Evolutionary conservation across 2,888 invertebrate species (phyloP).

Genomic region (Schrankia costaestrigalis): DNA sequence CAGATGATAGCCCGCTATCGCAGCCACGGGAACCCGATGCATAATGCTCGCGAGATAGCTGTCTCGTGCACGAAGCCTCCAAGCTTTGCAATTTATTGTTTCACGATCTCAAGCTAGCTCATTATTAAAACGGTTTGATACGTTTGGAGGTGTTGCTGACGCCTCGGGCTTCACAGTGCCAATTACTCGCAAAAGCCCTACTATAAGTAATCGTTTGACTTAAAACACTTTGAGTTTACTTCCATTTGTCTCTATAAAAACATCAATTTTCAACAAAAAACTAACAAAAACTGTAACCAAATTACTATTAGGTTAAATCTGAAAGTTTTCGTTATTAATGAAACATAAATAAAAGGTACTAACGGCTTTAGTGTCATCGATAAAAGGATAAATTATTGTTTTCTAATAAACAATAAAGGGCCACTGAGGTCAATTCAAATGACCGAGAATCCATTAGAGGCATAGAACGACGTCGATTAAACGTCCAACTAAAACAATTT

Average conservation of each 20-base stretch:
- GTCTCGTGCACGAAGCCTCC: slow-evolving; percentile 79
- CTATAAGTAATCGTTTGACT: slow-evolving; percentile 62
- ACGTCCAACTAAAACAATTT: slow-evolving; percentile 77
- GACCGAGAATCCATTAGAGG: slow-evolving; percentile 68
- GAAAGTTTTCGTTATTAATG: slow-evolving; percentile 16
- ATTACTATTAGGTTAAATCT: too few species aligned
- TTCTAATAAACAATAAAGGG: slow-evolving; percentile 58
- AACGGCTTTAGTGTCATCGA: slow-evolving; percentile 25
- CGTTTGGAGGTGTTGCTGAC: slow-evolving; percentile 77
- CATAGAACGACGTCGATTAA: slow-evolving; percentile 72
- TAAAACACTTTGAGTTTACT: slow-evolving; percentile 66
- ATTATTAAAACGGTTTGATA: slow-evolving; percentile 81
- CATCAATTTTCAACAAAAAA: too few species aligned
- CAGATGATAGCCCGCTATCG: slow-evolving; percentile 77
- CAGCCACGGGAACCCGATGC: slow-evolving; percentile 64
- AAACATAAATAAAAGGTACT: slow-evolving; percentile 23
- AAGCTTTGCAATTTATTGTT: slow-evolving; percentile 81
- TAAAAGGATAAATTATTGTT: slow-evolving; percentile 48
- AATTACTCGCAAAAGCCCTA: slow-evolving; percentile 64
- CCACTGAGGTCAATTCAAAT: slow-evolving; percentile 55
- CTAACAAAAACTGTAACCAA: too few species aligned
- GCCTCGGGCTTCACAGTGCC: slow-evolving; percentile 69
- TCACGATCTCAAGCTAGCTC: slow-evolving; percentile 78
- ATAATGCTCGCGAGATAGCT: slow-evolving; percentile 79
- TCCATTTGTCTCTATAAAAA: too few species aligned